Evolutionary conservation across 2,888 invertebrate species (phyloP).

Genomic region (Acronicta psi): DNA sequence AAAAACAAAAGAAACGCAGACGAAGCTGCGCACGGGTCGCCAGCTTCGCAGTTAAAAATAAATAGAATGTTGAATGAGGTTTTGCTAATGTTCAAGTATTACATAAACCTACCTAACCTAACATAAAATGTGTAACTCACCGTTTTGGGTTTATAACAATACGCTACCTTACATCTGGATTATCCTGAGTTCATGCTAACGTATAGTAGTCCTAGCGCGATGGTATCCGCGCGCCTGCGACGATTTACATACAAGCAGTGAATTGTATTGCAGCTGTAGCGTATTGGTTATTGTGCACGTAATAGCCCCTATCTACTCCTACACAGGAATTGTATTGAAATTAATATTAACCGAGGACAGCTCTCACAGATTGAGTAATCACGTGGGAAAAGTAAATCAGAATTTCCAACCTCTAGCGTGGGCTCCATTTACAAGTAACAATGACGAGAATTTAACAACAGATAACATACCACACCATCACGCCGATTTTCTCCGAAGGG

Average conservation of each 20-base stretch:
- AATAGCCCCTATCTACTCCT: constrained; percentile 30
- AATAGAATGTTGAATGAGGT: too few relatives aligned
- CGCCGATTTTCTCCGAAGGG: too few relatives aligned
- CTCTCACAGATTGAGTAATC: constrained; percentile 22
- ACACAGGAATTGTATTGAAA: constrained; percentile 40
- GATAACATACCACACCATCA: too few relatives aligned
- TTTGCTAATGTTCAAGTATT: too few relatives aligned
- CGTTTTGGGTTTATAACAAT: background rate
- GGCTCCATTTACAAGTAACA: too few relatives aligned
- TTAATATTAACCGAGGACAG: constrained; percentile 18
- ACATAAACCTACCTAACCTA: too few relatives aligned
- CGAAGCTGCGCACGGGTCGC: too few relatives aligned
- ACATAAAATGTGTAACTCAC: too few relatives aligned
- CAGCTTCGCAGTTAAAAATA: too few relatives aligned
- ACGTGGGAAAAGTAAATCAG: constrained; percentile 20
- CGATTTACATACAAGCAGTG: constrained; percentile 55
- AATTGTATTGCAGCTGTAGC: constrained; percentile 41
- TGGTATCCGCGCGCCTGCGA: constrained; percentile 46
- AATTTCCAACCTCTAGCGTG: constrained; percentile 1
- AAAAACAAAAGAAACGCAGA: too few relatives aligned
- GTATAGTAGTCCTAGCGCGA: constrained; percentile 21
- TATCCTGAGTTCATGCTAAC: background rate
- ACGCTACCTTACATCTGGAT: background rate
- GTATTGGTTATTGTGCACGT: constrained; percentile 54
- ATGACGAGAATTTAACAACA: too few relatives aligned